Conservation (phyloP, 2,888 invertebrate genomes). For the Eilema depressum region DNA sequence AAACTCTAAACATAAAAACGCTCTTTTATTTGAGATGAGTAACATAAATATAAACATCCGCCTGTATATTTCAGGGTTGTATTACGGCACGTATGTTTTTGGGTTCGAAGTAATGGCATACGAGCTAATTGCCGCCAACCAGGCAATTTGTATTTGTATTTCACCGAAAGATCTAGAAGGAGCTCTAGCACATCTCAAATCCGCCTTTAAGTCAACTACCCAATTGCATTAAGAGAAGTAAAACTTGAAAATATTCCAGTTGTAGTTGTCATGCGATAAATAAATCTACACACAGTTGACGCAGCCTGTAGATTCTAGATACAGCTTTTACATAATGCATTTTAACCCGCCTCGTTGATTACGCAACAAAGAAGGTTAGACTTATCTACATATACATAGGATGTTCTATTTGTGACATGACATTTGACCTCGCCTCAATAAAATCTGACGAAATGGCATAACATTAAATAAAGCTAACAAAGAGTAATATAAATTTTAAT, state of each 20-base stretch:
- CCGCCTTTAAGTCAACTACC: not conserved
- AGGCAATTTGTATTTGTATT: not conserved
- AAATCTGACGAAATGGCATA: conserved; percentile 13
- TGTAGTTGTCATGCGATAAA: conserved; percentile 21
- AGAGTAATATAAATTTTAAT: no score
- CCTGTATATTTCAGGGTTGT: not conserved
- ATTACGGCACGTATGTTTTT: no score
- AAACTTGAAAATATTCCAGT: conserved; percentile 18
- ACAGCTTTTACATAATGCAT: conserved; percentile 40
- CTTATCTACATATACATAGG: conserved; percentile 21
- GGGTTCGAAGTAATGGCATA: no score
- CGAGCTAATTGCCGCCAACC: no score
- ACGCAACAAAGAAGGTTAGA: conserved; percentile 26
- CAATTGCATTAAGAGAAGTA: not conserved
- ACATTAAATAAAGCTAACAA: not conserved
- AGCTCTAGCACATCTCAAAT: not conserved
- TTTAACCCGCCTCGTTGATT: conserved; percentile 33
- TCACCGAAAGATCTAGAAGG: not conserved
- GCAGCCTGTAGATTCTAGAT: conserved; percentile 29
- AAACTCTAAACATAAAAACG: not conserved
- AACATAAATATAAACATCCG: not conserved
- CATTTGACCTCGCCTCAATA: conserved; percentile 14
- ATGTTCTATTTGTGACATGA: conserved; percentile 18
- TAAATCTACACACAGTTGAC: conserved; percentile 26
- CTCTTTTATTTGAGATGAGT: not conserved